phyloP scores from a whole-genome alignment of 2,113 vertebrate species.

The Hiodon alosoides region DNA sequence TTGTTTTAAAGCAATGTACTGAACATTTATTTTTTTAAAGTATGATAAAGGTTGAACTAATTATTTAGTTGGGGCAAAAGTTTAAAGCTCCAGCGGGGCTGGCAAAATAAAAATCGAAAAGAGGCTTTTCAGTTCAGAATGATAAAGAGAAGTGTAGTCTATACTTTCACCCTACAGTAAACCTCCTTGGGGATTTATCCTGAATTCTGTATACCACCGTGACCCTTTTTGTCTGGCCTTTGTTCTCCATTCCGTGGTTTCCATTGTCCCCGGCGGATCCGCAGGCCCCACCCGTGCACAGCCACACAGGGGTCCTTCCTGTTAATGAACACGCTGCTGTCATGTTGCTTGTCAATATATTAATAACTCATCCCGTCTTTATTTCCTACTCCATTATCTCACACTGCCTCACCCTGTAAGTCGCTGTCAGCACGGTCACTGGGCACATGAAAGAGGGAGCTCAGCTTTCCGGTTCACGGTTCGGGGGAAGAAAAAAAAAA shows the following conservation, averaged over 20 bases:
- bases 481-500: constrained; percentile 11
- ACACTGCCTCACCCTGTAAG: background rate
- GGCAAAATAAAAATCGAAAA: background rate
- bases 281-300: constrained; percentile 27
- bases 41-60: background rate
- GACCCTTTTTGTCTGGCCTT: constrained; percentile 29
- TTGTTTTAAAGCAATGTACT: background rate
- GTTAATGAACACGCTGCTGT: constrained; percentile 33
- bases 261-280: constrained; percentile 25
- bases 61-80: background rate
- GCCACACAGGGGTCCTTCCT: constrained; percentile 40
- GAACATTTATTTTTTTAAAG: background rate
- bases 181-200: constrained; percentile 20
- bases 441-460: background rate
- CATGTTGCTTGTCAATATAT: constrained; percentile 37
- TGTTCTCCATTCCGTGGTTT: constrained; percentile 35
- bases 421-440: constrained; percentile 11
- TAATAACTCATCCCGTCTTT: constrained; percentile 41
- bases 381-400: constrained; percentile 28
- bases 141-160: constrained; percentile 10
- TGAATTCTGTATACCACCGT: constrained; percentile 8
- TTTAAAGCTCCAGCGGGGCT: background rate
- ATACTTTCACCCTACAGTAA: background rate
- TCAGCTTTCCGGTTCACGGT: constrained; percentile 33
- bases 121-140: background rate